phyloP scores from a whole-genome alignment of 2,113 vertebrate species.

The Ondatra zibethicus region DNA sequence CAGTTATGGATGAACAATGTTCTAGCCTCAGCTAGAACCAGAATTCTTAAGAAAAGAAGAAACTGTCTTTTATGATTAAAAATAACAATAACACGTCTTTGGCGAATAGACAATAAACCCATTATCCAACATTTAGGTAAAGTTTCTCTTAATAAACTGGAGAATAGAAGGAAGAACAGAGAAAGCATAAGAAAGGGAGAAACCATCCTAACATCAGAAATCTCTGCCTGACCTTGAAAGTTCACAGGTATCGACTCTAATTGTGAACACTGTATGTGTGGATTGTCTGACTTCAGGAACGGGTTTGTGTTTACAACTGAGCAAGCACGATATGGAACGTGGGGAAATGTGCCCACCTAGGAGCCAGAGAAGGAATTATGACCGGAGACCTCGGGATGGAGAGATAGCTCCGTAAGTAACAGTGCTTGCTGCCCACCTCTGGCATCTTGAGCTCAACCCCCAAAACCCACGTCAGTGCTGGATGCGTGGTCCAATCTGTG shows the following conservation, averaged over 20 bases:
- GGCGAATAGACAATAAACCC: background rate
- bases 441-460: background rate
- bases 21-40: background rate
- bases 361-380: background rate
- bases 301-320: background rate
- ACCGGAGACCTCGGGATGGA: background rate
- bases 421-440: background rate
- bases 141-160: background rate
- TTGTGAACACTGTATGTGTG: background rate
- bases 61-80: background rate
- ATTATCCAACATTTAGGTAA: background rate
- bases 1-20: background rate
- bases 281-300: background rate
- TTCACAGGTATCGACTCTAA: background rate
- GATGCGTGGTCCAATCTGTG: background rate
- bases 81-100: background rate
- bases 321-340: background rate
- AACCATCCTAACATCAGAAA: background rate
- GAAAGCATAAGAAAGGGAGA: background rate
- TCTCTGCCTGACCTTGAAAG: background rate
- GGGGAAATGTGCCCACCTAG: background rate
- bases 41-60: constrained; percentile 22
- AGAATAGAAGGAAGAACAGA: background rate
- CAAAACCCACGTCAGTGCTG: background rate
- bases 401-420: background rate